Percentiles rank a stretch among this genome's conserved stretches.
Conservation (phyloP, 2,888 invertebrate genomes). For the Ophonus ardosiacus region DNA sequence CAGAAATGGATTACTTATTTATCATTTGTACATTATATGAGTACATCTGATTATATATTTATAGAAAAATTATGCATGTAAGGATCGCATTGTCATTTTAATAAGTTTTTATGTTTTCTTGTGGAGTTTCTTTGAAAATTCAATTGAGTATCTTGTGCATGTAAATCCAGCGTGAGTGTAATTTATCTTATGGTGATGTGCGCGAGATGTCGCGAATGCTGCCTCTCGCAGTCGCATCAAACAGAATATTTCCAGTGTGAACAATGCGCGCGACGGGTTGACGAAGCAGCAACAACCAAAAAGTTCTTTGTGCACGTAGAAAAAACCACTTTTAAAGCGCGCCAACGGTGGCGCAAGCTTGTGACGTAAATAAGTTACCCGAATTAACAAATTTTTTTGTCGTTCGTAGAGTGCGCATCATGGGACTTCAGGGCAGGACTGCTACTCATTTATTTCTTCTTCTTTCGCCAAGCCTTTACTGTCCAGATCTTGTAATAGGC, state of each 20-base stretch:
- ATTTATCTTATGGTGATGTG: background rate
- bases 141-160: background rate
- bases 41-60: too few species aligned
- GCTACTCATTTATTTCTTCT: background rate
- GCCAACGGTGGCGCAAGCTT: conserved; percentile 29
- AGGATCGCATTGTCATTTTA: too few species aligned
- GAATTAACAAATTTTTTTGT: conserved; percentile 57
- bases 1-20: too few species aligned
- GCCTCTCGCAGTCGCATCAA: conserved; percentile 14
- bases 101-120: too few species aligned
- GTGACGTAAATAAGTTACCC: conserved; percentile 58
- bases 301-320: conserved; percentile 55
- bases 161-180: background rate
- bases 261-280: conserved; percentile 50
- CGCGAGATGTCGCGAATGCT: background rate
- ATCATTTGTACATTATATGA: too few species aligned
- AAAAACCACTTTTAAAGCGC: conserved; percentile 53
- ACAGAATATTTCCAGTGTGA: conserved; percentile 47
- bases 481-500: background rate
- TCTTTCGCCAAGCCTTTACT: background rate
- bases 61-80: too few species aligned
- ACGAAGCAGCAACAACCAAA: conserved; percentile 53
- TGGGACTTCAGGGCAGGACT: background rate
- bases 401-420: conserved; percentile 3
- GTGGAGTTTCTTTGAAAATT: background rate